Evolutionary conservation across 2,888 invertebrate genomes (phyloP), one percentile per base, ranked within the genome.

Genomic region (Allophyes oxyacanthae): DNA sequence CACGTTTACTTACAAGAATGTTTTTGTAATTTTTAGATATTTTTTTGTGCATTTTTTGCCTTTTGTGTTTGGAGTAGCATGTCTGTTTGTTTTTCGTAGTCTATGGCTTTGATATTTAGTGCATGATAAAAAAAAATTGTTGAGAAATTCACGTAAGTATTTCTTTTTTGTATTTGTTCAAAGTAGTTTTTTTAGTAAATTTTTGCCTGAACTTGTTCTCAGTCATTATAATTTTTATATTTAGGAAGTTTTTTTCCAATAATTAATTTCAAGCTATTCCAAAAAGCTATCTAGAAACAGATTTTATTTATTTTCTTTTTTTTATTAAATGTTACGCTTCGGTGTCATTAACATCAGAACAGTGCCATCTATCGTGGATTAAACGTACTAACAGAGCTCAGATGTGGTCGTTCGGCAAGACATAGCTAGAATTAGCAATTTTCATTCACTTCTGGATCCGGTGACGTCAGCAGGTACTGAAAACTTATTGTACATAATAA

Each of bases 381-480:
- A 75, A 76, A 75, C n/a, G 72, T 77, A 91, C 87, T 91, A 91
- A 92, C 86, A 68, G 92, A 91, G 92, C 92, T 91, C 89, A 75
- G 89, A 91, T 92, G 92, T 93, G 92, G 91, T 89, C 91, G 89
- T 85, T 85, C 77, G 91, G 93, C 93, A 93, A 94, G 93, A 94
- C 93, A 94, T 94, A 94, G 90, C 65, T 86, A 86, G 86, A 77
- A 79, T 66, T 57, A 72, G 50, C 60, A 14, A 42, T 49, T 56
- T 45, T 69, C 67, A 52, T 58, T 75, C 63, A 64, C 56, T 59
- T 68, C 65, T 60, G 73, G 74, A 79, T 74, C 75, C 73, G 61
- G 83, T 81, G 83, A 83, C 82, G 59, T 71, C 82, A 83, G 49
- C 87, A 92, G 92, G 92, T 92, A 91, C 72, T 66, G 52, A 61